Evolutionary conservation across 2,797 vertebrate species (phyloP).

Genomic region (Philypnodon macrostomus): DNA sequence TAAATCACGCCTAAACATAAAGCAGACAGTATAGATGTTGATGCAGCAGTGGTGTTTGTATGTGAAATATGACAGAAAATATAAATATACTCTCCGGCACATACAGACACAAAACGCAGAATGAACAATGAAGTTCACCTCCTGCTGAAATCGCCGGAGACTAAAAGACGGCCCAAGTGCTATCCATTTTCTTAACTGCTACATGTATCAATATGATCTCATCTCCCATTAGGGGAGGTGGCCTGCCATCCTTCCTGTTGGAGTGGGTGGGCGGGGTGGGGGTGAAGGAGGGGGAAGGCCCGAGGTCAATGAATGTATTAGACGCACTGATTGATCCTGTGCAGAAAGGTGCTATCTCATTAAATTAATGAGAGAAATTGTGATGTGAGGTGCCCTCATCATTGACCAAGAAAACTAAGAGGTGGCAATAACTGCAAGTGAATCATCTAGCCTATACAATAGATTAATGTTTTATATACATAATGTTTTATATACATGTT

Average conservation of each 20-base stretch:
- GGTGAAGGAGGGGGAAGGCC: slow-evolving; percentile 48
- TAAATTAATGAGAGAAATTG: slow-evolving; percentile 59
- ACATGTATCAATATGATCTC: slow-evolving; percentile 43
- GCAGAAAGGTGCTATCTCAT: slow-evolving; percentile 54
- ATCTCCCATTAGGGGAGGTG: slow-evolving; percentile 43
- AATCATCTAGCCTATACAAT: slow-evolving; percentile 18
- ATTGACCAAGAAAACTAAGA: slow-evolving; percentile 54
- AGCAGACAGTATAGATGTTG: too few relatives aligned
- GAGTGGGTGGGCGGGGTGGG: slow-evolving; percentile 16
- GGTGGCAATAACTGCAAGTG: slow-evolving; percentile 19
- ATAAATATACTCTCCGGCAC: not conserved
- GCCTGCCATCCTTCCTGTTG: slow-evolving; percentile 39
- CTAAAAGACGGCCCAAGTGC: slow-evolving; percentile 25
- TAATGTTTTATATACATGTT: not conserved
- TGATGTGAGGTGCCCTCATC: slow-evolving; percentile 35
- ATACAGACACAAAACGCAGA: slow-evolving; percentile 14
- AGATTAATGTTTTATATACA: slow-evolving; percentile 36
- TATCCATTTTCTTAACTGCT: slow-evolving; percentile 32
- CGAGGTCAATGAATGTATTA: slow-evolving; percentile 70
- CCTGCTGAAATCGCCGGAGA: slow-evolving; percentile 36
- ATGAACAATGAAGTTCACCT: slow-evolving; percentile 42
- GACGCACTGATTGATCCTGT: slow-evolving; percentile 67
- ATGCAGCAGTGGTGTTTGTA: too few relatives aligned
- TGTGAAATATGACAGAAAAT: too few relatives aligned
- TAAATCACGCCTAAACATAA: not conserved